Evolutionary conservation across 2,888 invertebrate genomes (phyloP).

Genomic region (Adelphocoris suturalis): DNA sequence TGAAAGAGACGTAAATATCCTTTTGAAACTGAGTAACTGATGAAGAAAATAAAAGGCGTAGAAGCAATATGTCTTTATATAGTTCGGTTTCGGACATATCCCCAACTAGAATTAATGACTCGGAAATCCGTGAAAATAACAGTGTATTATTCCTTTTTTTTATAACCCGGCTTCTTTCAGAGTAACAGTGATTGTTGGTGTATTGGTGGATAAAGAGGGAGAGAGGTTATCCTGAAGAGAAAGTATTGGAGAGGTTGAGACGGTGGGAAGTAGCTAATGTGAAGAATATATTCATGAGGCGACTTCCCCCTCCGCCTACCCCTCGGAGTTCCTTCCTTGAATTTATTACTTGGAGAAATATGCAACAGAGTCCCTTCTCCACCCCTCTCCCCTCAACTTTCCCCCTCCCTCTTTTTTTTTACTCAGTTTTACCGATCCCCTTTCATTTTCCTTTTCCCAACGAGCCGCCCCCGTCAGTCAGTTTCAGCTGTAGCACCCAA

Average conservation of each 20-base stretch:
- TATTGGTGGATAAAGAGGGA: not conserved
- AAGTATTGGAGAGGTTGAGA: slow-evolving; percentile 47
- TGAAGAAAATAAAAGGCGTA: not conserved
- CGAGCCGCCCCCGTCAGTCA: slow-evolving; percentile 7
- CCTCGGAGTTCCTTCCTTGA: slow-evolving; percentile 35
- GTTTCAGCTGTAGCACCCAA: not conserved
- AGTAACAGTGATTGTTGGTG: slow-evolving; percentile 37
- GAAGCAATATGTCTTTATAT: slow-evolving; percentile 12
- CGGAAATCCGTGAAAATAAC: slow-evolving; percentile 61
- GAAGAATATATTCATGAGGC: slow-evolving; percentile 74
- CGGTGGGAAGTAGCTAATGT: slow-evolving; percentile 69
- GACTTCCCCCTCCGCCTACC: slow-evolving; percentile 60
- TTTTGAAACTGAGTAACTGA: not conserved
- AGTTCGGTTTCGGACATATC: slow-evolving; percentile 1
- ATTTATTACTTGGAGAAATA: slow-evolving; percentile 72
- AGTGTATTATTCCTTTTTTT: slow-evolving; percentile 20
- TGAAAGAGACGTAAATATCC: not conserved
- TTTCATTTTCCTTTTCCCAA: not conserved
- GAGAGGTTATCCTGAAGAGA: not conserved
- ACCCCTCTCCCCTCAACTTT: not conserved
- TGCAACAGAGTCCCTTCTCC: slow-evolving; percentile 68
- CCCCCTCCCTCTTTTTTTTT: not conserved
- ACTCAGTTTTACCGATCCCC: too few relatives aligned
- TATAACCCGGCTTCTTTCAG: not conserved
- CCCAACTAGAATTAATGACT: slow-evolving; percentile 50